phyloP scores from a whole-genome alignment of 2,888 invertebrate species.

The Rotaria sp. region DNA sequence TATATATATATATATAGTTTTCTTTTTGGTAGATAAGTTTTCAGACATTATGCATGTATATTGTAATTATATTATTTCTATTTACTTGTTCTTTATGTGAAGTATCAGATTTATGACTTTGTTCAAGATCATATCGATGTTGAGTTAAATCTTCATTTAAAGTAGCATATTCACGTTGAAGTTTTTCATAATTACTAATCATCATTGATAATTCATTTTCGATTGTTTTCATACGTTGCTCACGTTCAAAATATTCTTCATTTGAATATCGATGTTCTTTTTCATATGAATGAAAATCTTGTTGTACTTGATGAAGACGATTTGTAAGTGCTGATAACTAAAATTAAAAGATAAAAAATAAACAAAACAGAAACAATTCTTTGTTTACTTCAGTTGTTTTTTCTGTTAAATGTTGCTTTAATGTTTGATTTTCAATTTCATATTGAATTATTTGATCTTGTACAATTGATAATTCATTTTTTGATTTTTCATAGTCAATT shows the following conservation, averaged over 20 bases:
- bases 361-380: neutral
- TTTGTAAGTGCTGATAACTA: neutral
- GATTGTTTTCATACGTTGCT: neutral
- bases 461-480: neutral
- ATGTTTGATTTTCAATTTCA: neutral
- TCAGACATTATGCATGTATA: no score
- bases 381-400: neutral
- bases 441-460: neutral
- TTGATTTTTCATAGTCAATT: neutral
- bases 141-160: neutral
- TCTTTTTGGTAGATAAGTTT: no score
- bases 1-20: no score
- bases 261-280: slow-evolving; percentile 15
- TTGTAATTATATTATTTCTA: neutral
- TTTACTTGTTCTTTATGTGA: neutral
- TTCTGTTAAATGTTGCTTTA: neutral
- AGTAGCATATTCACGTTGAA: neutral
- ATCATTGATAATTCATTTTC: neutral
- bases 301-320: neutral
- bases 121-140: neutral
- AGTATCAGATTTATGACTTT: neutral
- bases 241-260: neutral
- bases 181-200: neutral
- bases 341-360: neutral
- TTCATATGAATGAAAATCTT: neutral